Percentiles rank a stretch among this genome's conserved stretches.
phyloP scores from a whole-genome alignment of 1,140 invertebrate species.

The Panulirus ornatus region DNA sequence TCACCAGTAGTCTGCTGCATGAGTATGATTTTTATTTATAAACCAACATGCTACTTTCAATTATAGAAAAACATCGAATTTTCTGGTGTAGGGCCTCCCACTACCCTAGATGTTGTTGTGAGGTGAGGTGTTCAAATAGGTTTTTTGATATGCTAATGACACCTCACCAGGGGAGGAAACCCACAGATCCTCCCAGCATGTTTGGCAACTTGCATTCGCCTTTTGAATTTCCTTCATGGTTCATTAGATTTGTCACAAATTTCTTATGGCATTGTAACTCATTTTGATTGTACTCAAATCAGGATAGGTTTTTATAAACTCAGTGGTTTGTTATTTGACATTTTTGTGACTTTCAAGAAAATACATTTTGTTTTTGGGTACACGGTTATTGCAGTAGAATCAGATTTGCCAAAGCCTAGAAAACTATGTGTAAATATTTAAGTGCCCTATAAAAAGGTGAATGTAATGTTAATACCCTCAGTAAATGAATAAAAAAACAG shows the following conservation, averaged over 20 bases:
- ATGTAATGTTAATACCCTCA: slow-evolving; percentile 56
- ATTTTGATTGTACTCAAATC: slow-evolving; percentile 2
- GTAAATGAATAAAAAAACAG: slow-evolving; percentile 24
- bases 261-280: background rate
- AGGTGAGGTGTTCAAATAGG: background rate
- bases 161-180: background rate
- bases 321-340: background rate
- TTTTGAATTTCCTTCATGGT: slow-evolving; percentile 39
- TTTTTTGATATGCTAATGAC: background rate
- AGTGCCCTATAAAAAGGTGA: slow-evolving; percentile 47
- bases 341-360: background rate
- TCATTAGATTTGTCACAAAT: background rate
- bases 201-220: slow-evolving; percentile 59
- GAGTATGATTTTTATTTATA: slow-evolving; percentile 40
- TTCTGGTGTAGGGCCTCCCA: slow-evolving; percentile 19
- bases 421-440: background rate
- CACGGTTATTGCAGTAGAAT: background rate
- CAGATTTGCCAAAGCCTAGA: background rate
- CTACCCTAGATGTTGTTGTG: slow-evolving; percentile 19
- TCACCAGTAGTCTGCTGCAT: slow-evolving; percentile 46
- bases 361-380: background rate
- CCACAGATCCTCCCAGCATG: slow-evolving; percentile 33
- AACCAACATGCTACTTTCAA: background rate
- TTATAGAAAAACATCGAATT: background rate
- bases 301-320: slow-evolving; percentile 23